phyloP scores from a whole-genome alignment of 1,140 invertebrate genomes.

The Diplogasteroides magnus region DNA sequence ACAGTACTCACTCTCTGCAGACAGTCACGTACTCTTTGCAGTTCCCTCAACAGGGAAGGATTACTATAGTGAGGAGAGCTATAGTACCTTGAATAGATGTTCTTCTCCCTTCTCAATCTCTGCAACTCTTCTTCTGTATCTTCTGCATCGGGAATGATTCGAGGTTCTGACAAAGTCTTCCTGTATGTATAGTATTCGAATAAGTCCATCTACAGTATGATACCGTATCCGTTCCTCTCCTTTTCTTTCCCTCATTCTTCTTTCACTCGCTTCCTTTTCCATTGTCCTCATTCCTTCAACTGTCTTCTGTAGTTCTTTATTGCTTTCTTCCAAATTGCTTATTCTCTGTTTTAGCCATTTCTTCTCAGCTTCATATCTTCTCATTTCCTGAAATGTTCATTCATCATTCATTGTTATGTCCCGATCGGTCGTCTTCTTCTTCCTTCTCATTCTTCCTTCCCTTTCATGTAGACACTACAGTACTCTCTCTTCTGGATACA shows the following conservation, averaged over 20 bases:
- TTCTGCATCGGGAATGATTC: constrained; percentile 2
- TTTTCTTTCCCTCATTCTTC: no score
- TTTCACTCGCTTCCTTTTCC: no score
- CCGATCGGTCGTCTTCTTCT: no score
- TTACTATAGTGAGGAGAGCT: no score
- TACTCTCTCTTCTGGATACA: no score
- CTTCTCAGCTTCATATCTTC: constrained; percentile 32
- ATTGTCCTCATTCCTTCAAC: constrained; percentile 18
- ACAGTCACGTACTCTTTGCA: constrained; percentile 10
- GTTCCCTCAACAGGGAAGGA: no score
- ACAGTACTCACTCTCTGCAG: background rate
- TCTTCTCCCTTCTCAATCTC: constrained; percentile 5
- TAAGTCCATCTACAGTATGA: background rate
- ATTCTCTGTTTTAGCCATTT: constrained; percentile 31
- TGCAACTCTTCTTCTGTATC: constrained; percentile 6
- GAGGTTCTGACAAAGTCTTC: background rate
- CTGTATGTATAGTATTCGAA: background rate
- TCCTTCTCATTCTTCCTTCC: no score
- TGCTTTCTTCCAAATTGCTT: constrained; percentile 30
- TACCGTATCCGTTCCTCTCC: constrained; percentile 8
- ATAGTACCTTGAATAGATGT: no score
- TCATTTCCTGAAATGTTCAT: constrained; percentile 24
- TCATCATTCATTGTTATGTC: no score
- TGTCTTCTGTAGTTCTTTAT: constrained; percentile 29
- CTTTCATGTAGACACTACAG: no score